Evolutionary conservation across 2,113 vertebrate genomes (phyloP).

Genomic region (Periophthalmus modestus): DNA sequence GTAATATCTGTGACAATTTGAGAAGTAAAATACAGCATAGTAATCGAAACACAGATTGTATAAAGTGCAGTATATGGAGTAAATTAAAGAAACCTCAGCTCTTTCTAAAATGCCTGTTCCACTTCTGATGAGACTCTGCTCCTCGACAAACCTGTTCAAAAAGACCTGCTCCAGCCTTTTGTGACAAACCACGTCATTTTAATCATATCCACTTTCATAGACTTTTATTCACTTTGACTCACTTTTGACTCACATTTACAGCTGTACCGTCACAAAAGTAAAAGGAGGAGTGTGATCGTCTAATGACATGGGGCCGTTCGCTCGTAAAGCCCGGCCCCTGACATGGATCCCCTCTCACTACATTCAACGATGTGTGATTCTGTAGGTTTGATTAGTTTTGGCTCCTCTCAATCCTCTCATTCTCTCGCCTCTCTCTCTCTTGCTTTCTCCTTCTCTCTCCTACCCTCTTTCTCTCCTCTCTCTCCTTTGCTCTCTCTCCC

Average conservation of each 20-base stretch:
- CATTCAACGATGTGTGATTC: neutral
- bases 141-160: neutral
- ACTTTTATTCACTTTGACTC: too few relatives aligned
- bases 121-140: neutral
- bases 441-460: too few relatives aligned
- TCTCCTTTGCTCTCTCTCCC: too few relatives aligned
- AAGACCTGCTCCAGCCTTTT: neutral
- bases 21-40: too few relatives aligned
- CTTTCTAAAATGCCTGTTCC: too few relatives aligned
- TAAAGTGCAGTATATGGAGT: too few relatives aligned
- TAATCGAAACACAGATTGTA: too few relatives aligned
- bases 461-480: too few relatives aligned
- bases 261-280: neutral
- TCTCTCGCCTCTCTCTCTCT: neutral
- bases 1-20: too few relatives aligned
- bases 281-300: neutral
- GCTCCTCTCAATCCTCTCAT: too few relatives aligned
- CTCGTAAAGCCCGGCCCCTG: neutral
- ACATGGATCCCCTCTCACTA: neutral
- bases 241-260: neutral
- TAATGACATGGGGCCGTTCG: neutral
- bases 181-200: neutral
- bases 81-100: too few relatives aligned
- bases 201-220: neutral
- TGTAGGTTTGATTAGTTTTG: neutral